Conservation (phyloP, 2,113 vertebrate species). For the Chitala chitala region DNA sequence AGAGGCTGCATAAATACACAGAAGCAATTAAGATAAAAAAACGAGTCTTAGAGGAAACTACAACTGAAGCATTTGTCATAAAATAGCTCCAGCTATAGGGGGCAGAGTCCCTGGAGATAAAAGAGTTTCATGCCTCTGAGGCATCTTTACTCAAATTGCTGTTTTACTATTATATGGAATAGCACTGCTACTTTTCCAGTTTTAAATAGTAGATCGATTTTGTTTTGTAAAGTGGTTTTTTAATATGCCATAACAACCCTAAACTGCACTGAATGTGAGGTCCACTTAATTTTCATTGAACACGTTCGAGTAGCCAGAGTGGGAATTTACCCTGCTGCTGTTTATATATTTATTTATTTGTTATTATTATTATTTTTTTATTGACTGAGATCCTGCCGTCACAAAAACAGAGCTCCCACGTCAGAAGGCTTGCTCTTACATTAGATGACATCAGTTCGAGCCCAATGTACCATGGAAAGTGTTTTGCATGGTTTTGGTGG, state of each 20-base stretch:
- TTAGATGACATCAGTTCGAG: too few species aligned
- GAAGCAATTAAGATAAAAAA: not conserved
- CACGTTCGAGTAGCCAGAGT: not conserved
- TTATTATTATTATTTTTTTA: too few species aligned
- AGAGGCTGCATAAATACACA: not conserved
- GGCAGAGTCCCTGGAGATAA: slow-evolving; percentile 28
- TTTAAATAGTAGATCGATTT: slow-evolving; percentile 33
- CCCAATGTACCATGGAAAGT: too few species aligned
- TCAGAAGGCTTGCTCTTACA: too few species aligned
- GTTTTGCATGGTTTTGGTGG: too few species aligned
- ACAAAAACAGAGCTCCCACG: too few species aligned
- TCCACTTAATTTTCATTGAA: not conserved
- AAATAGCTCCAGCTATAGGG: slow-evolving; percentile 32
- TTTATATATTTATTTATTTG: not conserved
- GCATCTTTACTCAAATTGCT: slow-evolving; percentile 37
- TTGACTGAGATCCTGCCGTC: too few species aligned
- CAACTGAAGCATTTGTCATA: slow-evolving; percentile 14
- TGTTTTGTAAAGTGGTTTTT: slow-evolving; percentile 13
- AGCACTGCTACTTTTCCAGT: slow-evolving; percentile 22
- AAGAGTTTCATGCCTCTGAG: slow-evolving; percentile 31
- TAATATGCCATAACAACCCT: not conserved
- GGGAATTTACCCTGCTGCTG: not conserved
- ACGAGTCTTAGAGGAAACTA: not conserved
- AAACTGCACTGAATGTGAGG: not conserved
- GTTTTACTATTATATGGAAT: slow-evolving; percentile 15